These are phyloP conservation scores for Chelon auratus DNA, from an alignment of 2,797 vertebrate species.

Conservation along the genomic window DNA sequence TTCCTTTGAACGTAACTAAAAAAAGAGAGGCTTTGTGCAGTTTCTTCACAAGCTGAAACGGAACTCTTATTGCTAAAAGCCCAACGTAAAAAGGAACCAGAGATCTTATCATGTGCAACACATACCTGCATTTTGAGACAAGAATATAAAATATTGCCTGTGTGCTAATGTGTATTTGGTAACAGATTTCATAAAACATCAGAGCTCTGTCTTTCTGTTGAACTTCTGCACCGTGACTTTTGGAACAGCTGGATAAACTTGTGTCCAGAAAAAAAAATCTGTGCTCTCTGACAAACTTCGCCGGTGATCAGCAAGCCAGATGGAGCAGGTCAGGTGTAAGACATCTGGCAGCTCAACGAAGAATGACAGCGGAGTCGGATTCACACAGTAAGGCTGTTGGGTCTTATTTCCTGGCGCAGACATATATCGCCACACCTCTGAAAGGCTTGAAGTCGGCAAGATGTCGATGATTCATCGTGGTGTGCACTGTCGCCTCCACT, in stretches of 20 bases:
- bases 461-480: slow-evolving; percentile 34
- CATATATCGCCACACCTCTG: slow-evolving; percentile 32
- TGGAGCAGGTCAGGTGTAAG: slow-evolving; percentile 38
- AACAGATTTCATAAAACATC: slow-evolving; percentile 29
- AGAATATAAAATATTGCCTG: slow-evolving; percentile 25
- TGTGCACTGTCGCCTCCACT: slow-evolving; percentile 38
- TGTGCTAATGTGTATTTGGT: slow-evolving; percentile 24
- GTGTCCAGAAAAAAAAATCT: neutral
- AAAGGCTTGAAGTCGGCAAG: slow-evolving; percentile 24
- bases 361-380: slow-evolving; percentile 31
- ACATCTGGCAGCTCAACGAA: slow-evolving; percentile 48
- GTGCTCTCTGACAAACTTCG: neutral
- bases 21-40: slow-evolving; percentile 14
- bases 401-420: slow-evolving; percentile 22
- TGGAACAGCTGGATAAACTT: slow-evolving; percentile 45
- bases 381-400: slow-evolving; percentile 15
- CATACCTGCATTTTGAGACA: slow-evolving; percentile 5
- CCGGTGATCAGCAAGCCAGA: neutral
- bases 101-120: slow-evolving; percentile 7
- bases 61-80: slow-evolving; percentile 8
- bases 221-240: slow-evolving; percentile 5
- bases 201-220: slow-evolving; percentile 22
- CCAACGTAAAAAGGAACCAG: slow-evolving; percentile 3
- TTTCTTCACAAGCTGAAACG: slow-evolving; percentile 21
- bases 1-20: slow-evolving; percentile 15